phyloP scores from a whole-genome alignment of 1,140 invertebrate genomes.

The Ericerus pela region DNA sequence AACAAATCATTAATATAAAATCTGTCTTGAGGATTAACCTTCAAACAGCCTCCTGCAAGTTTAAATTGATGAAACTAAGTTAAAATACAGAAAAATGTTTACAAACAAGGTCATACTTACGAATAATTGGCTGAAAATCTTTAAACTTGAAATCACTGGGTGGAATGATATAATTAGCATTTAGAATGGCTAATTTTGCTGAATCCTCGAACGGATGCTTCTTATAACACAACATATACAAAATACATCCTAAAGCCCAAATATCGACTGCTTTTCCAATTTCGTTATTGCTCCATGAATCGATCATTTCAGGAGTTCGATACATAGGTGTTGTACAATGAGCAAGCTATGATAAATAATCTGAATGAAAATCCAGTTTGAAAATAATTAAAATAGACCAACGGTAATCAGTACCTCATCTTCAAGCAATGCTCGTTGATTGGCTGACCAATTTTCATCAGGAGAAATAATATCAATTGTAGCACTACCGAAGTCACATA shows the following conservation, averaged over 20 bases:
- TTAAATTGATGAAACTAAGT: too few relatives aligned
- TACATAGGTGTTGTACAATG: conserved; percentile 76
- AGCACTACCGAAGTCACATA: conserved; percentile 98
- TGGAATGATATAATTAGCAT: conserved; percentile 84
- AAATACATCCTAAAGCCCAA: conserved; percentile 93
- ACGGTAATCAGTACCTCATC: conserved; percentile 66
- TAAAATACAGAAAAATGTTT: too few relatives aligned
- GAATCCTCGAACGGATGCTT: conserved; percentile 95
- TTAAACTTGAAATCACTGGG: conserved; percentile 59
- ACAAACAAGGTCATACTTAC: conserved; percentile 38
- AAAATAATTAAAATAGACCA: neutral
- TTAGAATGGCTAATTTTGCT: conserved; percentile 88
- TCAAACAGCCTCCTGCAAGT: conserved; percentile 57
- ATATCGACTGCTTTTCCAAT: conserved; percentile 80
- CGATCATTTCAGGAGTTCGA: conserved; percentile 87
- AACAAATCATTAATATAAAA: conserved; percentile 60
- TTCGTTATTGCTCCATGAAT: conserved; percentile 91
- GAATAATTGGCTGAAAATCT: conserved; percentile 80
- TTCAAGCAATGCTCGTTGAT: conserved; percentile 79
- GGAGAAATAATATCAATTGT: conserved; percentile 70
- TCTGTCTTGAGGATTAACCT: conserved; percentile 62
- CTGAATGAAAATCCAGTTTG: conserved; percentile 2
- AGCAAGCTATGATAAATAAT: conserved; percentile 37
- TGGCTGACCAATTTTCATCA: conserved; percentile 78
- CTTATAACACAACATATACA: conserved; percentile 83